phyloP scores from a whole-genome alignment of 2,113 vertebrate species.

The Axis porcinus region DNA sequence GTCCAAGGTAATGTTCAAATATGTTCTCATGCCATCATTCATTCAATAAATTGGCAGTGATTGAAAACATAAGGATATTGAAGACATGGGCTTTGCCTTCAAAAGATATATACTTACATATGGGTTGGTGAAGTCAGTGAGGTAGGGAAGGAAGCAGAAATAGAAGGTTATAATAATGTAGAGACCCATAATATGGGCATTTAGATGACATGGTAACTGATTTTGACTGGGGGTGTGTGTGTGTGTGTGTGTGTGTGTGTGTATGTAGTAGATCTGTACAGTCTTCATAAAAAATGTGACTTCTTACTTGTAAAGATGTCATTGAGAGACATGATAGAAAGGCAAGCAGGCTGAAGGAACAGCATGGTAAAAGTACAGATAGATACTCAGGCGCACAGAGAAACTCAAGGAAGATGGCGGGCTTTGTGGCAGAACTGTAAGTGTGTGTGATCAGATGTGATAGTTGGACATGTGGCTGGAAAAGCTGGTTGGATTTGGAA shows the following conservation, averaged over 20 bases:
- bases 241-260: background rate
- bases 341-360: background rate
- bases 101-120: background rate
- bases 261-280: background rate
- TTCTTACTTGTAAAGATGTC: background rate
- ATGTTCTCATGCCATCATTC: background rate
- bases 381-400: background rate
- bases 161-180: background rate
- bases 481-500: background rate
- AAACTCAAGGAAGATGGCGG: background rate
- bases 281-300: background rate
- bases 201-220: background rate
- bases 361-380: background rate
- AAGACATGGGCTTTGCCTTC: background rate
- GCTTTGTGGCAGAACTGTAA: background rate
- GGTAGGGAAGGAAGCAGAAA: background rate
- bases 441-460: background rate
- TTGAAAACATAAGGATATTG: background rate
- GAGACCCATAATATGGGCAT: background rate
- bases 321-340: background rate
- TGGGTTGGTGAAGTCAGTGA: background rate
- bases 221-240: background rate
- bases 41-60: background rate
- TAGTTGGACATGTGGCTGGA: background rate
- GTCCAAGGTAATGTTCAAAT: background rate